A percentile compares a stretch with the other conserved stretches of the same genome.
These are phyloP conservation scores for Semaprochilodus insignis DNA, from an alignment of 2,797 vertebrate species.

Conservation along the genomic window DNA sequence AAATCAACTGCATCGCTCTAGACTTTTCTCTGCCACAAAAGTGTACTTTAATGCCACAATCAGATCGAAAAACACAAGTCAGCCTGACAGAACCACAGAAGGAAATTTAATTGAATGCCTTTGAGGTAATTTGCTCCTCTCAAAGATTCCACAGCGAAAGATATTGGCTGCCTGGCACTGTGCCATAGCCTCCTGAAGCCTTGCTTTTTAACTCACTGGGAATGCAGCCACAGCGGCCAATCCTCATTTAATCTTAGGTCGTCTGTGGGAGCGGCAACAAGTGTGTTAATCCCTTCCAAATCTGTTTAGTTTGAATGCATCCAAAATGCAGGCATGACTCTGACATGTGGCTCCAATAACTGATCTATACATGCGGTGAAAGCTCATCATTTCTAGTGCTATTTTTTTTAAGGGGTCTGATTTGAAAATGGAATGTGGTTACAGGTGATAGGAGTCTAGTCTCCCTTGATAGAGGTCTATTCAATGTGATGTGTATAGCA, in stretches of 20 bases:
- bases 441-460: background rate
- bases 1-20: conserved; percentile 62
- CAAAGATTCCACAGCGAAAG: conserved; percentile 64
- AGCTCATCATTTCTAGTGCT: background rate
- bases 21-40: conserved; percentile 64
- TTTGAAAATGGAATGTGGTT: background rate
- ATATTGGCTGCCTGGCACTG: conserved; percentile 70
- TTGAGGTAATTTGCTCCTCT: conserved; percentile 69
- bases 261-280: conserved; percentile 70
- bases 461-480: background rate
- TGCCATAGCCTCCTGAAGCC: conserved; percentile 63
- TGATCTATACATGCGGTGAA: conserved; percentile 15
- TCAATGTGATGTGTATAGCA: background rate
- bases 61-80: conserved; percentile 43
- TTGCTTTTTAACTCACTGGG: conserved; percentile 68
- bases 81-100: conserved; percentile 55
- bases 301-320: conserved; percentile 64
- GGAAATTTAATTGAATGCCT: conserved; percentile 71
- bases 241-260: conserved; percentile 71
- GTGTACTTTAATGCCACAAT: conserved; percentile 56
- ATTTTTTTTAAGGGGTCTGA: background rate
- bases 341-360: conserved; percentile 62
- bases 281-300: conserved; percentile 73
- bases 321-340: conserved; percentile 67
- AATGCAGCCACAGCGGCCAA: conserved; percentile 69